Evolutionary conservation across 1,140 invertebrate species (phyloP), one percentile per base, ranked within the genome.

Genomic region (Caenorhabditis briggsae): DNA sequence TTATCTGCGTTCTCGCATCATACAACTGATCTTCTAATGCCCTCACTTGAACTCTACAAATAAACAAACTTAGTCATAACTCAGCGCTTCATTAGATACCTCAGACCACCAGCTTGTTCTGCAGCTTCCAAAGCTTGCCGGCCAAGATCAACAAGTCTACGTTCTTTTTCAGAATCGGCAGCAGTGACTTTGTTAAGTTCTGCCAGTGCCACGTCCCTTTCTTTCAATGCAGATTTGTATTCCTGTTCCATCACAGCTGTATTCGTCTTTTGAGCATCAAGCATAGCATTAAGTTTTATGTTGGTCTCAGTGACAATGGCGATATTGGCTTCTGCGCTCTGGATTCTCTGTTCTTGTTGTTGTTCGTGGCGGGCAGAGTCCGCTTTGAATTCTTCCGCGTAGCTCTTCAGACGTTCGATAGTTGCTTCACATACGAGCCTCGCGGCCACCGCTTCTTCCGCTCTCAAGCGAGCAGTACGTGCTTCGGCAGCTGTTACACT

Each of bases 241-340:
- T 78, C 70, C 5, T 53, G 70, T 14, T 78, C 70, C n/a, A 78
- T 78, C 2, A 46, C 16, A 50, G 70, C 70, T 23, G 70, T 78
- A n/a, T 78, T 78, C 9, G 70, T 50, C 14, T 78, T 78, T 53
- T 78, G 70, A 50, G 46, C 70, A 23, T 78, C 70, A 25, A 78
- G 70, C 70, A 78, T 78, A 5, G 70, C 70, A 50, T 78, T 78
- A n/a, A 78, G 46, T 23, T 78, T 78, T 20, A 78, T 78, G 70
- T 78, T 78, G 50, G 70, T 78, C 18, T 78, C 70, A 6, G 70
- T 78, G 33, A 78, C 70, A 78, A n/a, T 50, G 12, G 70, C 6
- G 20, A 78, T 78, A n/a, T 78, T 50, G 5, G 70, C 70, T 41
- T 78, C 70, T 6, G 70, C 23, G 23, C 20, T 53, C n/a, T 53